Evolutionary conservation across 2,888 invertebrate genomes (phyloP).

Genomic region (Lymantria dispar): DNA sequence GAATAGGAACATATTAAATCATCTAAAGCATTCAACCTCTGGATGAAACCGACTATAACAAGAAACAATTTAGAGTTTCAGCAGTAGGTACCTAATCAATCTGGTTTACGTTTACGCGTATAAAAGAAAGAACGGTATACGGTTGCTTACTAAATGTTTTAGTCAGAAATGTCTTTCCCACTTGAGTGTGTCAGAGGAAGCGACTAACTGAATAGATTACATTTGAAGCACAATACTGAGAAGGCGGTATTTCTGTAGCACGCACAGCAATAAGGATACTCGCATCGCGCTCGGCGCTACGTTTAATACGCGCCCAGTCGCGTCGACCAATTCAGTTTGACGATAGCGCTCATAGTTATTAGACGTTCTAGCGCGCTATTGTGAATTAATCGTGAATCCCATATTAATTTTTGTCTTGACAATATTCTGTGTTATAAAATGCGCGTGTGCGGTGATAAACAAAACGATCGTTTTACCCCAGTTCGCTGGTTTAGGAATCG

Average conservation of each 20-base stretch:
- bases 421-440: slow-evolving; percentile 57
- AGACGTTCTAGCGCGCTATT: slow-evolving; percentile 47
- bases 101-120: background rate
- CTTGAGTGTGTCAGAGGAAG: slow-evolving; percentile 35
- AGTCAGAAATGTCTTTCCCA: slow-evolving; percentile 25
- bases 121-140: background rate
- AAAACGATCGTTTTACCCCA: slow-evolving; percentile 60
- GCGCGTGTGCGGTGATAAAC: slow-evolving; percentile 74
- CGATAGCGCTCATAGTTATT: slow-evolving; percentile 61
- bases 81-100: background rate
- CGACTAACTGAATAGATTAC: slow-evolving; percentile 34
- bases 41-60: slow-evolving; percentile 14
- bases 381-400: slow-evolving; percentile 23
- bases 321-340: slow-evolving; percentile 55
- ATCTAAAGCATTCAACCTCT: slow-evolving; percentile 7
- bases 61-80: background rate
- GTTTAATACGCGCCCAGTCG: slow-evolving; percentile 36
- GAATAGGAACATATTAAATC: slow-evolving; percentile 7
- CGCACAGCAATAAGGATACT: slow-evolving; percentile 40
- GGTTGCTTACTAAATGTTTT: slow-evolving; percentile 14
- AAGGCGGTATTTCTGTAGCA: slow-evolving; percentile 56
- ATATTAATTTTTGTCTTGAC: slow-evolving; percentile 20
- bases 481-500: slow-evolving; percentile 66
- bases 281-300: slow-evolving; percentile 30
- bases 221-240: slow-evolving; percentile 50